Conservation (phyloP, 2,113 vertebrate species). For the Rhinoptilus africanus region DNA sequence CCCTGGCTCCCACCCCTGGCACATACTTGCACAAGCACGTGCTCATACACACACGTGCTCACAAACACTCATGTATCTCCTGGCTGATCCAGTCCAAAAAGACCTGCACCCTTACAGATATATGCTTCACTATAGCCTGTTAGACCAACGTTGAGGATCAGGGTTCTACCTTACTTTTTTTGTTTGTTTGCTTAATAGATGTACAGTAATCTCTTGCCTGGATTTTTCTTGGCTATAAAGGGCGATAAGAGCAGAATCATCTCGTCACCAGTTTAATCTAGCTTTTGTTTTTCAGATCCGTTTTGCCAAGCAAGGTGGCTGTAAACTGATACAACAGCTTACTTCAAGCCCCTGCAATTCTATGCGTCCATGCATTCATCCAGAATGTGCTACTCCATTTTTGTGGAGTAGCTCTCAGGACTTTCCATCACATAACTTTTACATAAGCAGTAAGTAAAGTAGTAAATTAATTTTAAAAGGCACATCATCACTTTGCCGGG, state of each 20-base stretch:
- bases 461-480: not conserved
- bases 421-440: not conserved
- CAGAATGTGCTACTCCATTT: not conserved
- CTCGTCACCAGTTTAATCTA: not conserved
- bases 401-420: not conserved
- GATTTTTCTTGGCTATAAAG: not conserved
- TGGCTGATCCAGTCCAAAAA: not conserved
- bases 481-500: not conserved
- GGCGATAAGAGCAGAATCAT: not conserved
- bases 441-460: not conserved
- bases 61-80: not conserved
- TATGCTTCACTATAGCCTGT: not conserved
- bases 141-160: not conserved
- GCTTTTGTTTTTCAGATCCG: not conserved
- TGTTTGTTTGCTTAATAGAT: not conserved
- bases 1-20: accelerated
- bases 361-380: not conserved
- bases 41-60: accelerated
- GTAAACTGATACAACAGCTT: not conserved
- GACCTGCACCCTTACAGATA: not conserved
- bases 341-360: not conserved
- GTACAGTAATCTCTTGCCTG: not conserved
- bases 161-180: no score
- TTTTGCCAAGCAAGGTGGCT: not conserved
- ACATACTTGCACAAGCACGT: accelerated